Conservation (phyloP, 2,888 invertebrate genomes). For the Dorcus parallelipipedus region DNA sequence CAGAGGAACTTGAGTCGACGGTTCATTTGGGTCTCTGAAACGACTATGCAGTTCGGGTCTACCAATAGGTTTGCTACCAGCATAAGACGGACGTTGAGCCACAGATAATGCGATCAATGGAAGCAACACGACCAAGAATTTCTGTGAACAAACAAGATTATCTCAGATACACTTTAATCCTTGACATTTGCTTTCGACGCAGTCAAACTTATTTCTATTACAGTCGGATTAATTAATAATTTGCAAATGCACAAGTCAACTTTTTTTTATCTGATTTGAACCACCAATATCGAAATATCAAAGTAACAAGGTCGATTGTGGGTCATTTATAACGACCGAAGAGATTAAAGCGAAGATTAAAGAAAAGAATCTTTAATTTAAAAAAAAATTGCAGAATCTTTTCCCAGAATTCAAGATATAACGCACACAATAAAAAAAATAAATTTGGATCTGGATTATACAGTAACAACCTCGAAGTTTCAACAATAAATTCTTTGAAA, state of each 20-base stretch:
- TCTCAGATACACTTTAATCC: background rate
- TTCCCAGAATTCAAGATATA: too few species aligned
- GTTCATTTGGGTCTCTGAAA: slow-evolving; percentile 36
- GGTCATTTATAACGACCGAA: background rate
- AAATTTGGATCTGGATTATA: too few species aligned
- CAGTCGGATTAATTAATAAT: background rate
- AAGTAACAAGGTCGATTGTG: too few species aligned
- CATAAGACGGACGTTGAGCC: slow-evolving; percentile 65
- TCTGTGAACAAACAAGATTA: slow-evolving; percentile 5
- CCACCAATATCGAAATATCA: too few species aligned
- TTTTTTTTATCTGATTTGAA: too few species aligned
- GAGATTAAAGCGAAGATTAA: too few species aligned
- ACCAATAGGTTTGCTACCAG: slow-evolving; percentile 58
- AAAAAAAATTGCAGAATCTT: too few species aligned
- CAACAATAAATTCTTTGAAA: too few species aligned
- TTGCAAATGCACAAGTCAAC: too few species aligned
- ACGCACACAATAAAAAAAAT: too few species aligned
- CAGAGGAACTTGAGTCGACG: slow-evolving; percentile 37
- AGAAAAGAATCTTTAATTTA: too few species aligned
- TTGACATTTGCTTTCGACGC: background rate
- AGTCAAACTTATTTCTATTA: background rate
- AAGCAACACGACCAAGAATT: slow-evolving; percentile 7
- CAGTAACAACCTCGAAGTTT: too few species aligned
- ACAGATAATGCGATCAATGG: slow-evolving; percentile 23
- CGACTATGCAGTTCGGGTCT: slow-evolving; percentile 55